Percentiles rank a stretch among this genome's conserved stretches.
These are phyloP conservation scores for Adineta ricciae DNA, from an alignment of 2,888 invertebrate genomes.

Conservation along the genomic window DNA sequence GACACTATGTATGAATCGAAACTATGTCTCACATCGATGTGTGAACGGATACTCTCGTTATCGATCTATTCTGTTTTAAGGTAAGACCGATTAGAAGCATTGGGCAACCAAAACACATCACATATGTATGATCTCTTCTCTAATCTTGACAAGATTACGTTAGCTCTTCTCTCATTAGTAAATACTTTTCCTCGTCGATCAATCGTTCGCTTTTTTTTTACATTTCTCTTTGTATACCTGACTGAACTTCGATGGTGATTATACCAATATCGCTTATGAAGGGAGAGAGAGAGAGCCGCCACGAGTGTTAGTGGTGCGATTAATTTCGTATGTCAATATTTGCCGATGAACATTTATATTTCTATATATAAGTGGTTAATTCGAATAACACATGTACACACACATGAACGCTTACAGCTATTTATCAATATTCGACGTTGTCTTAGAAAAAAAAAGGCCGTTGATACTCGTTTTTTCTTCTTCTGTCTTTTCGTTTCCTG, in stretches of 20 bases:
- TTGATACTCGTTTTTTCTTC: neutral
- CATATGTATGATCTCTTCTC: neutral
- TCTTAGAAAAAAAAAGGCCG: neutral
- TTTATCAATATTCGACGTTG: neutral
- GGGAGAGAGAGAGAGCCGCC: neutral
- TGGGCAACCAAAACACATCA: neutral
- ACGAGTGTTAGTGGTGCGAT: neutral
- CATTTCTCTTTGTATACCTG: neutral
- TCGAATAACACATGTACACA: neutral
- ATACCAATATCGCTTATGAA: neutral
- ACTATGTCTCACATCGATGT: neutral
- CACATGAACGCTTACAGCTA: neutral
- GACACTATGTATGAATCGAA: neutral
- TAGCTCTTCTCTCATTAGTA: neutral
- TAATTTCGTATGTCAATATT: neutral
- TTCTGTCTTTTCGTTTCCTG: neutral
- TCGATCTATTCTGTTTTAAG: neutral
- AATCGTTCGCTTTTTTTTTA: neutral
- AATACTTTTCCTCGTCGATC: neutral
- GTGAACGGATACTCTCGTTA: neutral
- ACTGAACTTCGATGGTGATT: neutral
- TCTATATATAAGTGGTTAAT: neutral
- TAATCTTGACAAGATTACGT: neutral
- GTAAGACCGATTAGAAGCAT: neutral
- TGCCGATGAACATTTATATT: neutral